phyloP scores from a whole-genome alignment of 2,888 invertebrate genomes.

The Tenthredo mesomela region DNA sequence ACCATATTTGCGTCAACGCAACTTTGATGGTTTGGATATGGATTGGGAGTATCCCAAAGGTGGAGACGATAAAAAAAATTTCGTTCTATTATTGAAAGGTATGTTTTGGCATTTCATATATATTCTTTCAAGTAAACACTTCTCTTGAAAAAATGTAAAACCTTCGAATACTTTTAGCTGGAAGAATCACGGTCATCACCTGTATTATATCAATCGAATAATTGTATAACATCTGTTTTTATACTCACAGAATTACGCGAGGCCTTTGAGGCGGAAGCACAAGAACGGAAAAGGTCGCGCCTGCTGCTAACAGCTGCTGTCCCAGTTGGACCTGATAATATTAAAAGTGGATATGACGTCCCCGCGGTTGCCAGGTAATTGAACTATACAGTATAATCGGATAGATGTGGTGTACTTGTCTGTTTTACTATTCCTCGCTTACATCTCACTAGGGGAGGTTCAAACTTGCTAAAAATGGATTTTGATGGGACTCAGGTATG shows the following conservation, averaged over 20 bases:
- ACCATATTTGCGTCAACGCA: conserved; percentile 91
- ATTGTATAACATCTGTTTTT: neutral
- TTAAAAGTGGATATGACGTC: conserved; percentile 94
- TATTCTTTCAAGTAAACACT: neutral
- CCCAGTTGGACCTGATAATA: conserved; percentile 95
- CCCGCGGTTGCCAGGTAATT: conserved; percentile 91
- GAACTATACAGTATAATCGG: neutral
- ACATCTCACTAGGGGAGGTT: too few species aligned
- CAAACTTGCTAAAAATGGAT: too few species aligned
- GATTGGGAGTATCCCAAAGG: conserved; percentile 98
- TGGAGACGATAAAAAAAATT: conserved; percentile 95
- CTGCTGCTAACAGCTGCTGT: conserved; percentile 94
- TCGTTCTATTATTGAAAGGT: conserved; percentile 93
- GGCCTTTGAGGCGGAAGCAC: conserved; percentile 96
- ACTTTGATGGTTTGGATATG: conserved; percentile 93
- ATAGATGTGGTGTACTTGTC: too few species aligned
- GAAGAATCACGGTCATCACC: neutral
- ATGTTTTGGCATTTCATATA: conserved; percentile 62
- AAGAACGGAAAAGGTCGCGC: conserved; percentile 91
- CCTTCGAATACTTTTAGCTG: neutral
- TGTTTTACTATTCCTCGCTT: too few species aligned
- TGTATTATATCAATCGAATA: neutral
- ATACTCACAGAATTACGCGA: conserved; percentile 87
- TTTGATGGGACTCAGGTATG: too few species aligned
- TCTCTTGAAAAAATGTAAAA: neutral